Conservation (phyloP, 2,888 invertebrate genomes). For the Tridacna gigas region DNA sequence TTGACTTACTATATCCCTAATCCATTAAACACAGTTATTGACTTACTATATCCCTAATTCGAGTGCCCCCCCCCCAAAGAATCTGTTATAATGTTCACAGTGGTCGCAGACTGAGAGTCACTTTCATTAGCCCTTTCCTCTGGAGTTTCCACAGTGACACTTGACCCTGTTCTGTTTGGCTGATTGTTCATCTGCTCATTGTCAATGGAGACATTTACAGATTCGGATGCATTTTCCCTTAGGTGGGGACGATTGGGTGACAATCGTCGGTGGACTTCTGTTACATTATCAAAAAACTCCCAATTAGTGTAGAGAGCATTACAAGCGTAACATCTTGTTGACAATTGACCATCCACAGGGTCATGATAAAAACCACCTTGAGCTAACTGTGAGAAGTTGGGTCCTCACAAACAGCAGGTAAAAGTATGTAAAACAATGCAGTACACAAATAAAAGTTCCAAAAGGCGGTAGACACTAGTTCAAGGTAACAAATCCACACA, state of each 20-base stretch:
- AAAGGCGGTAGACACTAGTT: too few relatives aligned
- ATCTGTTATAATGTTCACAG: not conserved
- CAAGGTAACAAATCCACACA: too few relatives aligned
- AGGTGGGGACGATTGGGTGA: conserved; percentile 59
- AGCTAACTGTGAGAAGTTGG: conserved; percentile 8
- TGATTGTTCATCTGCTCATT: too few relatives aligned
- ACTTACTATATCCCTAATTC: not conserved
- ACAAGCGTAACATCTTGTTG: conserved; percentile 43
- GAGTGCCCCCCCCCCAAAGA: not conserved
- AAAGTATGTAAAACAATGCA: too few relatives aligned
- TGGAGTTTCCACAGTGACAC: not conserved
- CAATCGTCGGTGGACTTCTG: conserved; percentile 45
- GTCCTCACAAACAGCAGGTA: too few relatives aligned
- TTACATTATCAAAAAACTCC: conserved; percentile 52
- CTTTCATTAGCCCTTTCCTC: not conserved
- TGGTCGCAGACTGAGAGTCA: not conserved
- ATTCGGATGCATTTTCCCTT: not conserved
- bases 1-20: too few relatives aligned
- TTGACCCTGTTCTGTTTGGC: too few relatives aligned
- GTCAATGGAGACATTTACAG: too few relatives aligned
- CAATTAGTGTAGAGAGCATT: conserved; percentile 24
- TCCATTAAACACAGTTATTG: too few relatives aligned
- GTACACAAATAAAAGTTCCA: too few relatives aligned
- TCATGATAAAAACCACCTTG: conserved; percentile 20
- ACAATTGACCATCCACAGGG: conserved; percentile 26